Evolutionary conservation across 1,140 invertebrate species (phyloP), one percentile per base, ranked within the genome.

Genomic region (Danaus plexippus): DNA sequence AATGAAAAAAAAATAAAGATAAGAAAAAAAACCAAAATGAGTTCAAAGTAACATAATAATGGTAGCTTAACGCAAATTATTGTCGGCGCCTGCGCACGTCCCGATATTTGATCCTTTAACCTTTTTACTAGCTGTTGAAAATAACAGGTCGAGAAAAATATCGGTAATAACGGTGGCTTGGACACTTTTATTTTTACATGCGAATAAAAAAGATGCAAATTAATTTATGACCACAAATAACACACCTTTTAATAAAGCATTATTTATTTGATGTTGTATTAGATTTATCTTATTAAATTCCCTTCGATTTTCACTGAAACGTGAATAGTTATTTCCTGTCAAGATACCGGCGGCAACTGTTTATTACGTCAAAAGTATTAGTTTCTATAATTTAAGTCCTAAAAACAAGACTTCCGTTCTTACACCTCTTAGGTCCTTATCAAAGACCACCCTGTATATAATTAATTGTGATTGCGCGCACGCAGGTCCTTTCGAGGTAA

Each of bases 1-100:
- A n/a, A n/a, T n/a, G n/a, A 32, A 32, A 32, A 32, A 32, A 32
- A 32, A 32, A 7, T 3, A 32, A 32, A 32, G 22, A 32, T 32
- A 32, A 32, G 7, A 32, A 32, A 49, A 32, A 32, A 32, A 49
- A 32, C 40, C 40, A 22, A 12, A 40, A 40, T 42, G 11, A 9
- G 15, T 18, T 43, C 15, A 54, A 48, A 54, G 63, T 69, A 74
- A 71, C 64, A 71, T 43, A 42, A 52, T 52, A 52, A 69, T 60
- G 67, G 64, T 69, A 73, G 64, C 63, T 70, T 68, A 71, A 73
- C 65, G 63, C 65, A 73, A 70, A 63, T 69, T 71, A 66, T 62
- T 63, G 68, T 66, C 59, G 58, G 67, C 63, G 67, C 57, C 63
- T 48, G 67, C 55, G 49, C 59, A 64, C 49, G 59, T 46, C 55